These are phyloP conservation scores for Phragmatobia fuliginosa DNA, from an alignment of 2,888 invertebrate species.

Conservation along the genomic window DNA sequence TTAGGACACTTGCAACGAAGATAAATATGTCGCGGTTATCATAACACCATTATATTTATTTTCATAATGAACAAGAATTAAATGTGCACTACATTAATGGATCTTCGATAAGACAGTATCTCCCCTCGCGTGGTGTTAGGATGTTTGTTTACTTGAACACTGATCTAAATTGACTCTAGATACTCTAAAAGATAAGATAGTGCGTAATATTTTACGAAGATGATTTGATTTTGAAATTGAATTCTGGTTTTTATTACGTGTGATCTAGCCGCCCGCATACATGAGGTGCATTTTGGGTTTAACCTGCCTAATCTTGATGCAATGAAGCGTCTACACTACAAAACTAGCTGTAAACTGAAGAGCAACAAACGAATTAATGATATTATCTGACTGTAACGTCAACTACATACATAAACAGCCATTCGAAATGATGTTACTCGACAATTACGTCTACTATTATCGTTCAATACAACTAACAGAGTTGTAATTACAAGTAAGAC, in stretches of 20 bases:
- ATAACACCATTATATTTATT: background rate
- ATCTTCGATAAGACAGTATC: slow-evolving; percentile 29
- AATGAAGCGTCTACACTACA: slow-evolving; percentile 28
- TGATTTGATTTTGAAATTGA: slow-evolving; percentile 11
- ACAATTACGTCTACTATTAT: slow-evolving; percentile 24
- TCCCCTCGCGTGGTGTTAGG: slow-evolving; percentile 31
- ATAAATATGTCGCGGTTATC: background rate
- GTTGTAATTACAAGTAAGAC: too few relatives aligned
- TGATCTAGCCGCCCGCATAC: slow-evolving; percentile 16
- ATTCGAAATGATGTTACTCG: slow-evolving; percentile 22
- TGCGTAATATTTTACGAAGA: slow-evolving; percentile 16
- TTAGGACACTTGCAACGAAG: slow-evolving; percentile 50
- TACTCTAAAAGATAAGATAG: slow-evolving; percentile 27
- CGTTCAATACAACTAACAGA: slow-evolving; percentile 21
- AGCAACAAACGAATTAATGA: slow-evolving; percentile 24
- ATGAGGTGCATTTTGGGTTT: slow-evolving; percentile 36
- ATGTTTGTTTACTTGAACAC: slow-evolving; percentile 42
- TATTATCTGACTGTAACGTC: slow-evolving; percentile 23
- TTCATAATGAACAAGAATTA: slow-evolving; percentile 9
- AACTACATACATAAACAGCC: slow-evolving; percentile 16
- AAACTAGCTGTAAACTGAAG: slow-evolving; percentile 23
- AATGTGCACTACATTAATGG: slow-evolving; percentile 12
- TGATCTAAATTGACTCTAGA: slow-evolving; percentile 37
- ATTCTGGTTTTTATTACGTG: background rate
- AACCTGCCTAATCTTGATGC: slow-evolving; percentile 36